Percentiles rank a stretch among this genome's conserved stretches.
Conservation (phyloP, 2,888 invertebrate genomes). For the Schrankia costaestrigalis region DNA sequence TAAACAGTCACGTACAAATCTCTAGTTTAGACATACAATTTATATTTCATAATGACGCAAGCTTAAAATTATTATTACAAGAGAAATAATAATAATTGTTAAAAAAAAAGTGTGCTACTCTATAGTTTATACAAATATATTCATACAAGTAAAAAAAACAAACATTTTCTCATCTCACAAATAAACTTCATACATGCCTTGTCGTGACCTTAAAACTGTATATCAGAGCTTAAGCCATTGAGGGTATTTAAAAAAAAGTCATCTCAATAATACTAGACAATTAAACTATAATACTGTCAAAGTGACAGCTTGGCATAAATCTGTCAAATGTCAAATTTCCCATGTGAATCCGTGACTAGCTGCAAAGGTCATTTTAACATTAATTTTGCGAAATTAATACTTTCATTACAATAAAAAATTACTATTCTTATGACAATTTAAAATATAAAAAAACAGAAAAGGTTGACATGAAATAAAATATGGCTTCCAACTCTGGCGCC, state of each 20-base stretch:
- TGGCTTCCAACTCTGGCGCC: constrained; percentile 23
- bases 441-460: constrained; percentile 7
- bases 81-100: constrained; percentile 6
- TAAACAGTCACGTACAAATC: constrained; percentile 53
- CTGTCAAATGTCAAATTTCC: constrained; percentile 48
- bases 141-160: constrained; percentile 51
- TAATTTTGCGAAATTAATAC: constrained; percentile 25
- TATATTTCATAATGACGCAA: too few relatives aligned
- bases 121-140: constrained; percentile 60
- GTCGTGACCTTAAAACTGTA: constrained; percentile 74
- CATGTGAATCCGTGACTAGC: constrained; percentile 73
- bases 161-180: constrained; percentile 56
- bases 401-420: too few relatives aligned
- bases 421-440: constrained; percentile 19
- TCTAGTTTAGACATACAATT: too few relatives aligned
- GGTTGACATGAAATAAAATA: constrained; percentile 21
- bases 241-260: constrained; percentile 44
- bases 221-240: constrained; percentile 76
- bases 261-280: constrained; percentile 37
- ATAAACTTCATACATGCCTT: constrained; percentile 68
- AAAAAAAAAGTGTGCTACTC: constrained; percentile 12
- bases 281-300: constrained; percentile 50
- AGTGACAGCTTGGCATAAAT: constrained; percentile 31
- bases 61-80: too few relatives aligned
- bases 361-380: constrained; percentile 49